A percentile compares a stretch with the other conserved stretches of the same genome.
Evolutionary conservation across 1,140 invertebrate genomes (phyloP).

Genomic region (Frieseomelitta varia): DNA sequence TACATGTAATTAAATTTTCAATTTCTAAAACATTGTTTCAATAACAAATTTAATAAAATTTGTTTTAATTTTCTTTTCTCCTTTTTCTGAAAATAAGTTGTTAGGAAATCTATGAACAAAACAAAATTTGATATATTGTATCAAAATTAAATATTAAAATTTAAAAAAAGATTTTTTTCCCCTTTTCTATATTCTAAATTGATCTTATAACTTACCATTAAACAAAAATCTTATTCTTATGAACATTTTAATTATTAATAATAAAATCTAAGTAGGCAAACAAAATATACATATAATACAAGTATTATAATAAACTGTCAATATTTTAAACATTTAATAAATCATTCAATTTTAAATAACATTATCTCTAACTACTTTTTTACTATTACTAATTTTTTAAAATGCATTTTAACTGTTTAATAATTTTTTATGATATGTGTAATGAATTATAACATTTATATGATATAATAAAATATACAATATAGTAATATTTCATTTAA

Average conservation of each 20-base stretch:
- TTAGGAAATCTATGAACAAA: background rate
- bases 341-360: background rate
- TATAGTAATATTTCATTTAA: background rate
- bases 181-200: background rate
- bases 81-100: background rate
- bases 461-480: background rate
- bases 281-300: background rate
- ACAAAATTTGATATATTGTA: background rate
- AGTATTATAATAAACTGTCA: background rate
- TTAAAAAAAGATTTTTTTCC: background rate
- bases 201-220: background rate
- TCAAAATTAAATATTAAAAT: background rate
- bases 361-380: background rate
- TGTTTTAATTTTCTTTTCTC: background rate
- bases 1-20: conserved; percentile 32
- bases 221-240: background rate
- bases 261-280: background rate
- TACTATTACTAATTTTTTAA: too few species aligned
- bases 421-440: background rate
- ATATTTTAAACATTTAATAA: background rate
- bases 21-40: conserved; percentile 24
- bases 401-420: background rate
- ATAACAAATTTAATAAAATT: conserved; percentile 16
- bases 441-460: background rate
- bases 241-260: background rate